phyloP scores from a whole-genome alignment of 2,797 vertebrate genomes.

The Scleropages formosus region DNA sequence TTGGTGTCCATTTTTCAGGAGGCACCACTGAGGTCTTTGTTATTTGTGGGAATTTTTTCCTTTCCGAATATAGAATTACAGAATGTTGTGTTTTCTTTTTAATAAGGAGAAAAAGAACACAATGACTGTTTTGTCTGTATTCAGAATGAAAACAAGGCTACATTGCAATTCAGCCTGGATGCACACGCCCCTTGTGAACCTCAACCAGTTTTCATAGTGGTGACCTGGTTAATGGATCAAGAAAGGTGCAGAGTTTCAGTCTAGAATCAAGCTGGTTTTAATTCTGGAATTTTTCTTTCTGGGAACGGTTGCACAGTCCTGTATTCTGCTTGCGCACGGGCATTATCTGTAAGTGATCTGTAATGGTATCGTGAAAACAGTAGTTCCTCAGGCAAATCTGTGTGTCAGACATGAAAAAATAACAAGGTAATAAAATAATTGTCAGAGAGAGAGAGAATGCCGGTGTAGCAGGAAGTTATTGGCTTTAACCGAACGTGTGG shows the following conservation, averaged over 20 bases:
- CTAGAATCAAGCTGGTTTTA: background rate
- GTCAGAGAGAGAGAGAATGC: constrained; percentile 28
- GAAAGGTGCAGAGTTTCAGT: background rate
- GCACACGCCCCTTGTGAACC: background rate
- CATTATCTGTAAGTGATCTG: too few relatives aligned
- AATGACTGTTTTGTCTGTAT: background rate
- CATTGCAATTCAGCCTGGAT: background rate
- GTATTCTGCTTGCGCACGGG: too few relatives aligned
- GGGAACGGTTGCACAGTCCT: background rate
- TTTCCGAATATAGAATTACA: background rate
- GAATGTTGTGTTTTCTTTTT: background rate
- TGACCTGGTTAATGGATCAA: too few relatives aligned
- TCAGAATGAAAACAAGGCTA: too few relatives aligned
- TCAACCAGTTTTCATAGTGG: background rate
- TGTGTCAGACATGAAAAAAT: constrained; percentile 21
- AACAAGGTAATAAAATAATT: background rate
- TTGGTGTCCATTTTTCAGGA: background rate
- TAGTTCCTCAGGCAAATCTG: constrained; percentile 30
- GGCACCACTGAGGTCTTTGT: background rate
- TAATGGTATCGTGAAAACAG: too few relatives aligned
- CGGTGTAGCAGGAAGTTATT: constrained; percentile 53
- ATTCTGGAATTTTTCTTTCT: constrained; percentile 14
- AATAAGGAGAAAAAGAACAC: background rate
- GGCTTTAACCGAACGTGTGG: constrained; percentile 65
- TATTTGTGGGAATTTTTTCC: background rate